Evolutionary conservation across 2,797 vertebrate species (phyloP).

Genomic region (Sebastolobus alascanus): DNA sequence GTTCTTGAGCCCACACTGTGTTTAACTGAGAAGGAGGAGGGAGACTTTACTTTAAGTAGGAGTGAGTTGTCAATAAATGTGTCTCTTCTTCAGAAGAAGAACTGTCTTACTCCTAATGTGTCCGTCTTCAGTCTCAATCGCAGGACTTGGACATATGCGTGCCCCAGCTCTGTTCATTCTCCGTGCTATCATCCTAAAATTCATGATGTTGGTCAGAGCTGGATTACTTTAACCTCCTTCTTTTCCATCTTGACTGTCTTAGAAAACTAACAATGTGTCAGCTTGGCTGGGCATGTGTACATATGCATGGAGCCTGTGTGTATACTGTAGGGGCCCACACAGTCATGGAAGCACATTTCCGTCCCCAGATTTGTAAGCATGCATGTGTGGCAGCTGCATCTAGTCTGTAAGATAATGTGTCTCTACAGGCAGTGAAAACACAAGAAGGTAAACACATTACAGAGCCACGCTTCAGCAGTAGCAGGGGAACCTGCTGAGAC

Average conservation of each 20-base stretch:
- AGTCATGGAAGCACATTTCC: neutral
- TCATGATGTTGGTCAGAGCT: neutral
- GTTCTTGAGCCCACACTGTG: no score
- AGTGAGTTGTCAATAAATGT: no score
- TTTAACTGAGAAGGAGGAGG: no score
- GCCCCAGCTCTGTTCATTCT: neutral
- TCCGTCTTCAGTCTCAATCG: no score
- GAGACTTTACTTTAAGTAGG: no score
- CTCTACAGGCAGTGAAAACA: slow-evolving; percentile 25
- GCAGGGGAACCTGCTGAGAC: neutral
- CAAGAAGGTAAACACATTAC: slow-evolving; percentile 22
- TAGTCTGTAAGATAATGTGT: slow-evolving; percentile 9
- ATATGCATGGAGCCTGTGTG: neutral
- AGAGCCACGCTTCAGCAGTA: neutral
- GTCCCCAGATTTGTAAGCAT: neutral
- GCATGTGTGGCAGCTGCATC: neutral
- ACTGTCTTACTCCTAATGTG: no score
- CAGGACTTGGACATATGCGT: no score
- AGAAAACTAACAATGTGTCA: neutral
- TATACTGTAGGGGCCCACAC: neutral
- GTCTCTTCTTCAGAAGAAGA: no score
- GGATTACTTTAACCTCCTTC: neutral
- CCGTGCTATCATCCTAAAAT: neutral
- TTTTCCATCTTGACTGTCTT: neutral
- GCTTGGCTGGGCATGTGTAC: neutral